Conservation (phyloP, 2,113 vertebrate species). For the Neolamprologus cancellatus region DNA sequence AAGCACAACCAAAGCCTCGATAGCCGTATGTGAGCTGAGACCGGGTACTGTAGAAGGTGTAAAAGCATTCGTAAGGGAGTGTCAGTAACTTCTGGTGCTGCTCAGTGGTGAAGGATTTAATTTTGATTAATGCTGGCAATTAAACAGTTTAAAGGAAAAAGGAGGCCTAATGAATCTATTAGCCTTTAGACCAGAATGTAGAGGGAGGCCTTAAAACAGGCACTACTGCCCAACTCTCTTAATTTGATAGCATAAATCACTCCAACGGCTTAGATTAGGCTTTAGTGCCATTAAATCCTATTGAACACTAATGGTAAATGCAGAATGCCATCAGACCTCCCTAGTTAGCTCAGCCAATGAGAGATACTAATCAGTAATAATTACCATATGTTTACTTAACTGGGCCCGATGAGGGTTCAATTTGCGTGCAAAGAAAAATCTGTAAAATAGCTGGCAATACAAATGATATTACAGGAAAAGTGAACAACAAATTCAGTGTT, state of each 20-base stretch:
- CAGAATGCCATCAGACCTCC: background rate
- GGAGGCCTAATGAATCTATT: slow-evolving; percentile 27
- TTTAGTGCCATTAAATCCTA: background rate
- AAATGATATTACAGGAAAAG: background rate
- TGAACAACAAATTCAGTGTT: background rate
- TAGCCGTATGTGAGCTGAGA: background rate
- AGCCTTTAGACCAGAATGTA: background rate
- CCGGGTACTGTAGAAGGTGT: background rate
- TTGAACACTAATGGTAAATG: slow-evolving; percentile 1
- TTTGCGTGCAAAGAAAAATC: background rate
- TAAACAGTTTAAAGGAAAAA: slow-evolving; percentile 36
- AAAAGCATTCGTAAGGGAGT: background rate
- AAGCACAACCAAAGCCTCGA: background rate
- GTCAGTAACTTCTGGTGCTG: background rate
- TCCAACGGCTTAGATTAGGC: background rate
- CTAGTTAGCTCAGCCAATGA: background rate
- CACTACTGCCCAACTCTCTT: background rate
- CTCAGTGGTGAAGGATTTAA: background rate
- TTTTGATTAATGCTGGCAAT: slow-evolving; percentile 53
- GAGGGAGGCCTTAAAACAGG: slow-evolving; percentile 8
- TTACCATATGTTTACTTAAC: slow-evolving; percentile 26
- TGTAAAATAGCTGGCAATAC: background rate
- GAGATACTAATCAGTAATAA: slow-evolving; percentile 21
- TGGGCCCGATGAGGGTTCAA: background rate
- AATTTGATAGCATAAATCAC: slow-evolving; percentile 43